Evolutionary conservation across 2,797 vertebrate genomes (phyloP).

Genomic region (Falco biarmicus): DNA sequence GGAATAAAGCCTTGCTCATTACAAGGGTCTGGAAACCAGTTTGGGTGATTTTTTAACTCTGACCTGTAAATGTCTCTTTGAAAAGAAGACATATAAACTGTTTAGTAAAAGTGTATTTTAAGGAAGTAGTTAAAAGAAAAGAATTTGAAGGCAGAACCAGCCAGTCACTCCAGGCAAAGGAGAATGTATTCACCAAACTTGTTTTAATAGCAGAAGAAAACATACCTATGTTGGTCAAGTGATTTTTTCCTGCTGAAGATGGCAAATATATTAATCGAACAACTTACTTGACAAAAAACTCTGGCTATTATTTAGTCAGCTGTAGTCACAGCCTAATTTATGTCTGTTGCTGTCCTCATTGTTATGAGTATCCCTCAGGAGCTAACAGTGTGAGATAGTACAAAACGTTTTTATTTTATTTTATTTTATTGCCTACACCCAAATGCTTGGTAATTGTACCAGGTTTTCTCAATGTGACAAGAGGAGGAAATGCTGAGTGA

Average conservation of each 20-base stretch:
- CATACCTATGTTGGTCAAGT: not conserved
- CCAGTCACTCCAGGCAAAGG: not conserved
- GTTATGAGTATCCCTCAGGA: constrained; percentile 35
- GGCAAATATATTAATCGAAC: constrained; percentile 38
- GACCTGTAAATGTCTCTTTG: not conserved
- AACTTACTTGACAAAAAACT: not conserved
- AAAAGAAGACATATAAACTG: not conserved
- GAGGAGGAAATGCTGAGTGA: not conserved
- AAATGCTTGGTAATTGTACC: not conserved
- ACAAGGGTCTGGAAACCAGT: not conserved
- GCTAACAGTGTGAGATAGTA: constrained; percentile 30
- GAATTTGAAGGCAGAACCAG: not conserved
- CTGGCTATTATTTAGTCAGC: constrained; percentile 35
- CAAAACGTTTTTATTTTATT: constrained; percentile 28
- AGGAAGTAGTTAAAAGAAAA: not conserved
- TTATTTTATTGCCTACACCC: not conserved
- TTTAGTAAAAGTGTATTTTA: not conserved
- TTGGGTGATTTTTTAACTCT: not conserved
- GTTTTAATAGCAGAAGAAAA: not conserved
- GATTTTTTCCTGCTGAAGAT: constrained; percentile 5
- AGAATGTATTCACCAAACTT: not conserved
- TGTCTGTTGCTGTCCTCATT: constrained; percentile 8
- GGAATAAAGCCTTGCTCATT: not conserved
- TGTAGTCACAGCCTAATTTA: constrained; percentile 43
- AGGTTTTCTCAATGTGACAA: not conserved